Base-by-base conservation (phyloP, 2,888 invertebrate species). In the Melipona beecheii region DNA sequence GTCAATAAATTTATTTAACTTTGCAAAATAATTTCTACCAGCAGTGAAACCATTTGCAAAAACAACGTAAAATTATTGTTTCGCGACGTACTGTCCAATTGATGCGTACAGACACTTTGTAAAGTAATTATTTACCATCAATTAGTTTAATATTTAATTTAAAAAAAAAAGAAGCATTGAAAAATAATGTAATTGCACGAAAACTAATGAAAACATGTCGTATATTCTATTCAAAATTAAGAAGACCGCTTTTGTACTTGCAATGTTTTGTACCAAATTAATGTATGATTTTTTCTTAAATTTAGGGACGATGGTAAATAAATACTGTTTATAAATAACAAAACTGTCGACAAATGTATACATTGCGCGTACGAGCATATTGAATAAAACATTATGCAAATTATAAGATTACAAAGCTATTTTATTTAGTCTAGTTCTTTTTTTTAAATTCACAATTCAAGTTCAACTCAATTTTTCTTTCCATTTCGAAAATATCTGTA, bases 401-500 rank as follows among this genome's bases (percentile, higher is more conserved):
- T 70, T 77, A 49, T 74, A 78, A 80, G 52, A 36, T 50, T 36
- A 43, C 9, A 58, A 52, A 50, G 31, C 27, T 62, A 27, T 54
- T 36, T 72, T 78, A 64, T 80, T 69, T 52, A 69, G 75, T 24
- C 31, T 72, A 58, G 36, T 27, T 31, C 9, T 0, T 4, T 43
- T 43, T 24, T 17, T 56, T 69, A 60, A 68, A 74, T 60, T 71
- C 74, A 75, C 68, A 73, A 36, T 5, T 5, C 31, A 31, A 31
- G 21, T 21, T n/a, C 56, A 79, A 56, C 24, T 72, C 21, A 52
- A n/a, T 21, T 11, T 9, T 19, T 49, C 17, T 50, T 2, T 62
- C 13, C 31, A 21, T 19, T n/a, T 62, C 9, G 62, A 98, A 98
- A 91, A 98, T 96, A 95, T 98, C 98, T n/a, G 96, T 96, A 80